phyloP scores from a whole-genome alignment of 2,888 invertebrate genomes.

The Asteroscopus sphinx region DNA sequence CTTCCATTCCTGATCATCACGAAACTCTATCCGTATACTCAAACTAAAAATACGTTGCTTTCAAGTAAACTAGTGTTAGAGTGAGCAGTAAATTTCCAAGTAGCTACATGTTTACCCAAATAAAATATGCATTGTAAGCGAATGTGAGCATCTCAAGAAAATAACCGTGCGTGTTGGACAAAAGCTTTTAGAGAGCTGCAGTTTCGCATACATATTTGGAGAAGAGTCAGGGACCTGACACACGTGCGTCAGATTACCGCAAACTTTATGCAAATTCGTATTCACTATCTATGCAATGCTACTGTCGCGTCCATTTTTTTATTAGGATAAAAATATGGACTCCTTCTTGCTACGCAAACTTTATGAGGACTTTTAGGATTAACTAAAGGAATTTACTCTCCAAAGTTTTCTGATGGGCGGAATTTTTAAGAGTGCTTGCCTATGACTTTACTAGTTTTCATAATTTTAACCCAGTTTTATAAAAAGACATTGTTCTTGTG shows the following conservation, averaged over 20 bases:
- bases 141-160: conserved; percentile 70
- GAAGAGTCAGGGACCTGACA: conserved; percentile 50
- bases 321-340: conserved; percentile 22
- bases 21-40: not conserved
- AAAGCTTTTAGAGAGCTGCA: conserved; percentile 81
- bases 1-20: not conserved
- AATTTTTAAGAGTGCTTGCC: conserved; percentile 24
- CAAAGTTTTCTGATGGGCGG: conserved; percentile 30
- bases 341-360: not conserved
- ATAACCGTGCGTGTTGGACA: conserved; percentile 73
- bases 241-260: conserved; percentile 30
- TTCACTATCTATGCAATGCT: conserved; percentile 9
- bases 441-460: conserved; percentile 18
- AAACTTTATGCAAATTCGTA: conserved; percentile 35
- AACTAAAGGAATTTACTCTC: conserved; percentile 31
- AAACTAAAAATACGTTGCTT: conserved; percentile 28
- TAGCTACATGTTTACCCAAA: conserved; percentile 58
- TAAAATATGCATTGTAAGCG: conserved; percentile 75
- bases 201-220: conserved; percentile 61
- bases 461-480: not conserved
- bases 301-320: conserved; percentile 1
- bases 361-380: conserved; percentile 21
- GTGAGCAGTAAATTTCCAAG: conserved; percentile 38
- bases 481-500: not conserved
- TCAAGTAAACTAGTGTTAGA: conserved; percentile 42